Evolutionary conservation across 2,797 vertebrate genomes (phyloP), one percentile per base, ranked within the genome.

Genomic region (Helarctos malayanus): DNA sequence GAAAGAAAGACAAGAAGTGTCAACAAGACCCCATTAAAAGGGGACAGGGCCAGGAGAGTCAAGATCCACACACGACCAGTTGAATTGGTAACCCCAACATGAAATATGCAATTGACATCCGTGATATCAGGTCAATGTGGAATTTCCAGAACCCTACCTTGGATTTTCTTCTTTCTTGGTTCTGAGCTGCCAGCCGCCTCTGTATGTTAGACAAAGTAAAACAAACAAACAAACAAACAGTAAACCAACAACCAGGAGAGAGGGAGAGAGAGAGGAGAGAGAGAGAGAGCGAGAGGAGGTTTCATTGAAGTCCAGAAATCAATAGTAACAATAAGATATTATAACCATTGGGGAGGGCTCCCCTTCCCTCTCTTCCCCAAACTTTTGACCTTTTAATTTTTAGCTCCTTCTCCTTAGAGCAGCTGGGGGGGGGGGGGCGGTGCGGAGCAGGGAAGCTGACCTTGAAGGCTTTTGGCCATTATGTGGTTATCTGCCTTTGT

Each of bases 91-190:
- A 80, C 35, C 82, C 45, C 1, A 0, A 59, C 18, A 16, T 11
- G 27, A 57, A 94, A 81, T 38, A 45, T 0, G 15, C 3, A 9
- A 14, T 29, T 35, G n/a, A 6, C 12, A 59, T 2, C 41, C 78
- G 7, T 3, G 12, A 9, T 14, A 35, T 1, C 47, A 27, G 56
- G 3, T 89, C 78, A 79, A 29, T 0, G 1, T 1, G 54, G 56
- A 29, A 41, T 5, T 16, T 71, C 16, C 47, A 87, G 78, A 93
- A 86, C 61, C 98, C 97, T 99, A 99, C 99, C 99, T 99, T 99
- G n/a, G 99, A 98, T 98, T 99, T 99, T 98, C 99, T 99, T 98
- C 99, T 99, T 98, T 99, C 99, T 97, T 99, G 99, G 98, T 99
- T 99, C 98, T 99, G 99, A 98, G 98, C 99, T 89, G 98, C 98